These are phyloP conservation scores for Gymnothorax reevesii DNA, from an alignment of 2,797 vertebrate genomes.

Conservation along the genomic window DNA sequence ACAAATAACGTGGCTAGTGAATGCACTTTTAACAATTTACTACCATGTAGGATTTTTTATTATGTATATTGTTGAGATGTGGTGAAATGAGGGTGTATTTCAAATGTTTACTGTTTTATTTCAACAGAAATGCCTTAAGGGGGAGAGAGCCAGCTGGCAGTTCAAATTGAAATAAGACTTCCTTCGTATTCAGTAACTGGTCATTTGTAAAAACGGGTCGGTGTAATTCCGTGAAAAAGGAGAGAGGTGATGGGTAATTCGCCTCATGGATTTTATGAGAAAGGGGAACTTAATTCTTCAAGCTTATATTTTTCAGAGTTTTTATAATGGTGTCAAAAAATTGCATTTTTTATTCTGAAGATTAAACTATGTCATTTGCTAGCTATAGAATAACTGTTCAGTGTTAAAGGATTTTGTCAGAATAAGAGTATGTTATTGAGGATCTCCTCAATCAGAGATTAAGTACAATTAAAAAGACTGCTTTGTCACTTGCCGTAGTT, in stretches of 20 bases:
- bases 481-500: background rate
- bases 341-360: background rate
- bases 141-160: slow-evolving; percentile 21
- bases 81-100: slow-evolving; percentile 22
- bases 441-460: background rate
- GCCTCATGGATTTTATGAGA: slow-evolving; percentile 15
- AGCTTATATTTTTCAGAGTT: slow-evolving; percentile 4
- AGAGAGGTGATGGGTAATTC: slow-evolving; percentile 20
- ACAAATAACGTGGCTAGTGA: slow-evolving; percentile 4
- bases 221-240: slow-evolving; percentile 9
- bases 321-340: background rate
- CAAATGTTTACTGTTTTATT: slow-evolving; percentile 37
- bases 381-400: background rate
- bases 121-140: slow-evolving; percentile 37
- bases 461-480: background rate
- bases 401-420: background rate
- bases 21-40: slow-evolving; percentile 27
- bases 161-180: slow-evolving; percentile 26
- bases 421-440: background rate
- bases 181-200: slow-evolving; percentile 17
- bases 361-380: background rate
- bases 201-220: slow-evolving; percentile 14
- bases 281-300: background rate
- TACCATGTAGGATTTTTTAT: slow-evolving; percentile 16
- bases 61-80: background rate